A percentile compares a stretch with the other conserved stretches of the same genome.
phyloP scores from a whole-genome alignment of 2,797 vertebrate species.

The Rhyacichthys aspro region DNA sequence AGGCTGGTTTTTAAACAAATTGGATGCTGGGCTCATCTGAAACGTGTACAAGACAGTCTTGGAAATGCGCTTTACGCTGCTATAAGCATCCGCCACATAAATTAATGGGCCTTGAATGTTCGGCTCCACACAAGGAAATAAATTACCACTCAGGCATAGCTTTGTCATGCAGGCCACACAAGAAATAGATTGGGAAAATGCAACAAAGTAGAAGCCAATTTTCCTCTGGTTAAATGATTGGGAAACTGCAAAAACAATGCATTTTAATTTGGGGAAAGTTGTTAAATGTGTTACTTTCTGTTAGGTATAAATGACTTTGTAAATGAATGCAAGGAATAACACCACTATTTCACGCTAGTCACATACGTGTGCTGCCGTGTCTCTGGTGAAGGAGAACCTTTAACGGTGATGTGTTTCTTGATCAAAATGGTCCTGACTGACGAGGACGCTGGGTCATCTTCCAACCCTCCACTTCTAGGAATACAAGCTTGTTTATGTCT shows the following conservation, averaged over 20 bases:
- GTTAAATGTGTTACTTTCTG: no score
- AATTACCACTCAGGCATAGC: constrained; percentile 44
- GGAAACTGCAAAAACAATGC: constrained; percentile 27
- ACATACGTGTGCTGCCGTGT: no score
- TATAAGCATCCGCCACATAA: constrained; percentile 58
- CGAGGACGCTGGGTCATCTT: constrained; percentile 18
- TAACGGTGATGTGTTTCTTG: constrained; percentile 15
- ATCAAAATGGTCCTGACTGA: constrained; percentile 45
- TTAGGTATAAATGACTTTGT: no score
- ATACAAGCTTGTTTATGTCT: constrained; percentile 25
- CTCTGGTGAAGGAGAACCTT: constrained; percentile 10
- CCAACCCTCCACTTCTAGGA: constrained; percentile 40
- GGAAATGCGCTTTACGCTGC: constrained; percentile 59
- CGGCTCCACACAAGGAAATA: constrained; percentile 40
- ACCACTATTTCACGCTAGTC: no score
- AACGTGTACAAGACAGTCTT: constrained; percentile 51
- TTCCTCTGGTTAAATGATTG: constrained; percentile 28
- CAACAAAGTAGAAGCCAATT: constrained; percentile 22
- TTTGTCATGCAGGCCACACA: constrained; percentile 48
- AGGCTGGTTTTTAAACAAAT: constrained; percentile 68
- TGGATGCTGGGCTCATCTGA: constrained; percentile 53
- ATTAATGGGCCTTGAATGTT: constrained; percentile 55
- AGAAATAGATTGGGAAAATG: constrained; percentile 27
- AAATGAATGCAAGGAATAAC: no score
- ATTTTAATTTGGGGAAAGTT: no score